Evolutionary conservation across 2,888 invertebrate species (phyloP).

Genomic region (Gymnocheta viridis): DNA sequence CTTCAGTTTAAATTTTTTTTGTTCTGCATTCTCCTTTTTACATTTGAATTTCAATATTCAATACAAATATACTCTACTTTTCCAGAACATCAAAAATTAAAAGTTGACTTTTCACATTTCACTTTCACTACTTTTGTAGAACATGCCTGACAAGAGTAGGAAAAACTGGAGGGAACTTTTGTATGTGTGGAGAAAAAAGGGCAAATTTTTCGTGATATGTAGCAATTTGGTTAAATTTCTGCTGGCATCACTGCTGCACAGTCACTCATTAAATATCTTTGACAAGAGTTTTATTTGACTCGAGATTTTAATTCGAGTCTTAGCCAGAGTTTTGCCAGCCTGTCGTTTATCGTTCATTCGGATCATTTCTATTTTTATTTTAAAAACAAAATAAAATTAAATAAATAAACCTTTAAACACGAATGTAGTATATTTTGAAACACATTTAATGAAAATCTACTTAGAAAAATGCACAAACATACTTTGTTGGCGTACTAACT

Average conservation of each 20-base stretch:
- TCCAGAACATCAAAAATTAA: too few relatives aligned
- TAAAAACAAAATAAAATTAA: not conserved
- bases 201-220: too few relatives aligned
- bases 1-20: too few relatives aligned
- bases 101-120: too few relatives aligned
- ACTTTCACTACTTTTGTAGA: too few relatives aligned
- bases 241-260: not conserved
- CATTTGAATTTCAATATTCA: too few relatives aligned
- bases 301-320: slow-evolving; percentile 7
- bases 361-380: slow-evolving; percentile 15
- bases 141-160: too few relatives aligned
- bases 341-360: slow-evolving; percentile 13
- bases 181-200: too few relatives aligned
- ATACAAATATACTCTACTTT: too few relatives aligned
- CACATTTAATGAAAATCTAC: slow-evolving; percentile 7
- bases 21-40: too few relatives aligned
- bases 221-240: too few relatives aligned
- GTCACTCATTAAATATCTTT: slow-evolving; percentile 6
- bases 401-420: not conserved
- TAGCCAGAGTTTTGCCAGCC: not conserved
- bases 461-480: not conserved
- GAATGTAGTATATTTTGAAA: not conserved
- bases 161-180: too few relatives aligned
- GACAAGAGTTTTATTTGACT: slow-evolving; percentile 21
- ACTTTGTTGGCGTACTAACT: slow-evolving; percentile 2